Conservation (phyloP, 2,888 invertebrate genomes). For the Tinea semifulvella region DNA sequence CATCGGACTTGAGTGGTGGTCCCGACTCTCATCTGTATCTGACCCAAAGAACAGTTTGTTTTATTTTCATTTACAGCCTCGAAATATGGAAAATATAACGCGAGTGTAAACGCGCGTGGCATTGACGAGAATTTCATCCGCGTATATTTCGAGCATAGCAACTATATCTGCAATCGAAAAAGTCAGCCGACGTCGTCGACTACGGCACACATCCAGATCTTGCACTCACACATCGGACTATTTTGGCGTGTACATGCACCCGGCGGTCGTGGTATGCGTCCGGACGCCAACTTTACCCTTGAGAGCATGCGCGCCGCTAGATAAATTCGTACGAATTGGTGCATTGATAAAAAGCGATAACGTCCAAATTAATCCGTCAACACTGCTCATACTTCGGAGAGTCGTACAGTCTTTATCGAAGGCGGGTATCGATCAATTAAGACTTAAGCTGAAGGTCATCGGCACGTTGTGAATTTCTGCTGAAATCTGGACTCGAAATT, state of each 20-base stretch:
- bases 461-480: no score
- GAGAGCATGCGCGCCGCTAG: conserved; percentile 52
- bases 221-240: conserved; percentile 24
- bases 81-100: conserved; percentile 18
- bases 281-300: conserved; percentile 60
- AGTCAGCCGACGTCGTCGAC: conserved; percentile 39
- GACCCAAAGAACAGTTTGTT: no score
- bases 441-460: not conserved
- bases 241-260: conserved; percentile 22
- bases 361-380: conserved; percentile 14
- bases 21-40: no score
- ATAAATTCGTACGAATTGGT: conserved; percentile 50
- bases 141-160: conserved; percentile 61
- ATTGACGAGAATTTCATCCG: conserved; percentile 52
- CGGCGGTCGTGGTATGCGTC: conserved; percentile 17
- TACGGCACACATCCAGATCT: conserved; percentile 22
- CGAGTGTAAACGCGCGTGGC: conserved; percentile 30
- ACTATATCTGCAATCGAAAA: conserved; percentile 59
- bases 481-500: no score
- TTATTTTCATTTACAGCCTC: not conserved
- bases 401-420: conserved; percentile 1
- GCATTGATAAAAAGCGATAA: conserved; percentile 48
- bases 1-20: no score
- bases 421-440: not conserved
- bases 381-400: not conserved